Conservation (phyloP, 1,140 invertebrate species). For the Microvelia longipes region DNA sequence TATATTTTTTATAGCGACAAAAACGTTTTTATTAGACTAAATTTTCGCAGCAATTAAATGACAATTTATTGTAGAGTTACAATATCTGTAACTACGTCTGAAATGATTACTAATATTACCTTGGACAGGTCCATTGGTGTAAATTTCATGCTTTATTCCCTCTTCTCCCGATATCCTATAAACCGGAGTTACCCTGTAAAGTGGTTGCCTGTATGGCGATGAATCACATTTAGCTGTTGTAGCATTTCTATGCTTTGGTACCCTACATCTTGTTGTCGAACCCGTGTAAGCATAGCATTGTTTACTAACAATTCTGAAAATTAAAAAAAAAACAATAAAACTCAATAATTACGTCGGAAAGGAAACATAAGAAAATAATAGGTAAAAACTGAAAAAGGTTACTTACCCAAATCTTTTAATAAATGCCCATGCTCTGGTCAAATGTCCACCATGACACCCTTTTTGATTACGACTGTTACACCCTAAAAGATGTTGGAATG, state of each 20-base stretch:
- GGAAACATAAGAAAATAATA: no score
- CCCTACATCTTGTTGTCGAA: slow-evolving; percentile 37
- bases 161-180: slow-evolving; percentile 59
- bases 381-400: no score
- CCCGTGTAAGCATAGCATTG: slow-evolving; percentile 65
- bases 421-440: slow-evolving; percentile 82
- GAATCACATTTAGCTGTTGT: slow-evolving; percentile 7
- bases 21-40: no score
- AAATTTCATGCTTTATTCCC: slow-evolving; percentile 84
- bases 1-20: no score
- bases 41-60: no score
- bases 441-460: slow-evolving; percentile 71
- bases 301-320: slow-evolving; percentile 55
- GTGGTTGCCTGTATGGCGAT: slow-evolving; percentile 26
- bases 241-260: slow-evolving; percentile 27
- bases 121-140: slow-evolving; percentile 84
- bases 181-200: slow-evolving; percentile 68
- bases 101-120: slow-evolving; percentile 35
- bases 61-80: background rate
- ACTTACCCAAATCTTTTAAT: slow-evolving; percentile 60
- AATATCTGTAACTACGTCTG: background rate
- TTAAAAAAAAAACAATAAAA: no score
- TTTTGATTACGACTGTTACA: slow-evolving; percentile 61
- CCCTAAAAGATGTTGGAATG: slow-evolving; percentile 69
- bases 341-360: no score